Base-by-base conservation (phyloP, 2,888 invertebrate species). In the Eustalomyia histrio region DNA sequence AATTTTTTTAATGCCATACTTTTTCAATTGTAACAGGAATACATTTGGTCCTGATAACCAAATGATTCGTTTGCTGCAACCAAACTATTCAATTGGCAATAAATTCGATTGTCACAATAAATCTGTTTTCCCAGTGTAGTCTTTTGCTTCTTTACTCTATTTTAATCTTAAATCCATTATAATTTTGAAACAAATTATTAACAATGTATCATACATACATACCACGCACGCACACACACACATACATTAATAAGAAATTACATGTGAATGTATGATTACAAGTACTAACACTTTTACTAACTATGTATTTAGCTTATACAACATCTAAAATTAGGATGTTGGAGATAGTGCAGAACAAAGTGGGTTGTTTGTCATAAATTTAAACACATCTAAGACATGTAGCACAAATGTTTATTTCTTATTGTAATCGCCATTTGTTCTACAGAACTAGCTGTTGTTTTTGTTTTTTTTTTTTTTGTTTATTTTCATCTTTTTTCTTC, bases 371-470 rank as follows among this genome's bases (percentile, higher is more conserved):
- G 67, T 35, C 39, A 55, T 67, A 24, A 55, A 67, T 57, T 67
- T 43, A 24, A 67, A 43, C 53, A 67, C 67, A 39, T 67, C 67
- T 43, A 7, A 67, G 43, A 55, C n/a, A 52, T 33, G 43, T 55
- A n/a, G 21, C 52, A 43, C 8, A 24, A 55, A 55, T 24, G 24
- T 21, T 67, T 67, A 43, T 64, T 52, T 18, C n/a, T 33, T 18
- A 52, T n/a, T 64, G 18, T 17, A 64, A 64, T 43, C 17, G 52
- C 52, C 64, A 64, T 33, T 50, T 64, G 52, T 64, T 52, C 50
- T 64, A 64, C 52, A 18, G 14, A 52, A 64, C 50, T 64, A 29
- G 52, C 50, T 52, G 50, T 17, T 33, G 29, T 47, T 1, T n/a
- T 47, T n/a, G 43, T 14, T n/a, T 47, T 47, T n/a, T 0, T n/a